Percentiles rank a stretch among this genome's conserved stretches.
Evolutionary conservation across 2,888 invertebrate genomes (phyloP).

Genomic region (Netelia inedita): DNA sequence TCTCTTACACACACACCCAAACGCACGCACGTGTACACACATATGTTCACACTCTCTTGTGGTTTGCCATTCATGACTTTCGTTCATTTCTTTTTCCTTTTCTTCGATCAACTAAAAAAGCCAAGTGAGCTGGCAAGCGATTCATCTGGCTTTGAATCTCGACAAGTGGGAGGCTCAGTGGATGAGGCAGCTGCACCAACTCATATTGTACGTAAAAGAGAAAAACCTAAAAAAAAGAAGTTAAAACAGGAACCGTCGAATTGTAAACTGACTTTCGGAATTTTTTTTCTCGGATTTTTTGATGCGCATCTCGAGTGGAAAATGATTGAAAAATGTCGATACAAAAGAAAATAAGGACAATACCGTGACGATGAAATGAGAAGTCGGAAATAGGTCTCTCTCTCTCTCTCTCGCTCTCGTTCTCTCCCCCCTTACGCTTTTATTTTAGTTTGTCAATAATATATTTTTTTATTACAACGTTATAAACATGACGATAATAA

Average conservation of each 20-base stretch:
- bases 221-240: too few relatives aligned
- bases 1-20: too few relatives aligned
- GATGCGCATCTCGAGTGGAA: background rate
- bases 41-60: too few relatives aligned
- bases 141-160: background rate
- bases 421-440: too few relatives aligned
- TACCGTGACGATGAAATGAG: conserved; percentile 7
- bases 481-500: too few relatives aligned
- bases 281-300: background rate
- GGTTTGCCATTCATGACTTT: too few relatives aligned
- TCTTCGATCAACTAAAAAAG: background rate
- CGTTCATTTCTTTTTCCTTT: conserved; percentile 1
- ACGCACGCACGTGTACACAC: too few relatives aligned
- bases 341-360: conserved; percentile 15
- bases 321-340: conserved; percentile 28
- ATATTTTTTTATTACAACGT: too few relatives aligned
- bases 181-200: too few relatives aligned
- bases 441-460: too few relatives aligned
- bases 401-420: background rate
- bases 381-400: conserved; percentile 7
- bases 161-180: background rate
- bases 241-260: background rate
- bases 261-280: too few relatives aligned
- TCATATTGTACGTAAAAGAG: background rate
- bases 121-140: background rate